phyloP scores from a whole-genome alignment of 2,113 vertebrate genomes.

The Anthoscopus minutus region DNA sequence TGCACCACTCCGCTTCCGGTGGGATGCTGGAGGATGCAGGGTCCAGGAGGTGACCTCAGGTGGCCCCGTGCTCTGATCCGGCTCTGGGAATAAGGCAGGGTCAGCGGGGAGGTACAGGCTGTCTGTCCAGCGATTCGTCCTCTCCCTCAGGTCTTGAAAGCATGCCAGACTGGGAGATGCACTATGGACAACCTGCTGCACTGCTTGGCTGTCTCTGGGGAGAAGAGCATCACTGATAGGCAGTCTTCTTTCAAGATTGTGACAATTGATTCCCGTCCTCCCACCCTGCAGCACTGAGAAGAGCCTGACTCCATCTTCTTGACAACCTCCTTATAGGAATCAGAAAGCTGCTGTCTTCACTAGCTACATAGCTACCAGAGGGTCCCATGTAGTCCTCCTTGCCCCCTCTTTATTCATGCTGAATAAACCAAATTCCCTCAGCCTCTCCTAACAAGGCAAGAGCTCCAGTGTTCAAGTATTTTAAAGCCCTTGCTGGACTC shows the following conservation, averaged over 20 bases:
- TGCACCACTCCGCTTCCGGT: not conserved
- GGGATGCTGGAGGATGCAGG: fast-evolving
- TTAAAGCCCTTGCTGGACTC: not conserved
- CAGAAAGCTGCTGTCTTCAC: not conserved
- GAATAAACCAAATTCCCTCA: not conserved
- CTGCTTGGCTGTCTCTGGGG: not conserved
- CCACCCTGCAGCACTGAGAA: not conserved
- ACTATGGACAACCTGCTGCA: not conserved
- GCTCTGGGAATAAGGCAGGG: not conserved
- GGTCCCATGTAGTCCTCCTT: not conserved
- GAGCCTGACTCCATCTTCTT: not conserved
- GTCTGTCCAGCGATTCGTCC: not conserved
- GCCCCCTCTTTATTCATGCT: not conserved
- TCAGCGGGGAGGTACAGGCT: not conserved
- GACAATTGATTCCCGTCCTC: not conserved
- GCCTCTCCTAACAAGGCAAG: not conserved
- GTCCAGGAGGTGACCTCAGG: not conserved
- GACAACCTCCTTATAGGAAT: fast-evolving
- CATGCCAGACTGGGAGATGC: not conserved
- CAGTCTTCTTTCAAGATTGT: not conserved
- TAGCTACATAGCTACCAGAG: not conserved
- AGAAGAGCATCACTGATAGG: fast-evolving
- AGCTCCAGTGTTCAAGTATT: not conserved
- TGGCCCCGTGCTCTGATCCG: not conserved
- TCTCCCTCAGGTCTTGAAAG: not conserved